A percentile compares a stretch with the other conserved stretches of the same genome.
phyloP scores from a whole-genome alignment of 2,113 vertebrate species.

The Otocyon megalotis region DNA sequence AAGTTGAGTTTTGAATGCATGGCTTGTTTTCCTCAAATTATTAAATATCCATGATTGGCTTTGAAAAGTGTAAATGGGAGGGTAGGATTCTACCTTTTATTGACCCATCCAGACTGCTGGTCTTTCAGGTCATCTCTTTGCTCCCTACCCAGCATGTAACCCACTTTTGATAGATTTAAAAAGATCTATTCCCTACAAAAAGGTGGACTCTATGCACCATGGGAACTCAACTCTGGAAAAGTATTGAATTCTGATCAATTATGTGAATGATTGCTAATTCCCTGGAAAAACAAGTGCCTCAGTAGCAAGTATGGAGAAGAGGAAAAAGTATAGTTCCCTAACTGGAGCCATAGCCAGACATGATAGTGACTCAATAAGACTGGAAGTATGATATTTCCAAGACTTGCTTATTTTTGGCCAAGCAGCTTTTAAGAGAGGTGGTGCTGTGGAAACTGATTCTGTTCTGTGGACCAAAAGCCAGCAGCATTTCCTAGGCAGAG shows the following conservation, averaged over 20 bases:
- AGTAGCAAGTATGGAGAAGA: background rate
- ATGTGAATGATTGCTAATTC: background rate
- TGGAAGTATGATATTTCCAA: background rate
- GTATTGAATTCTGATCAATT: constrained; percentile 27
- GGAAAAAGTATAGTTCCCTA: constrained; percentile 1
- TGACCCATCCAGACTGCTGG: background rate
- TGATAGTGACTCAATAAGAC: background rate
- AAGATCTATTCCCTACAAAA: background rate
- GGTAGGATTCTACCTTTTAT: background rate
- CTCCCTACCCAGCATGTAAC: background rate
- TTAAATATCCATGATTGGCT: background rate
- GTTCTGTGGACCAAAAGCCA: constrained; percentile 54
- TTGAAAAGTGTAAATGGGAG: background rate
- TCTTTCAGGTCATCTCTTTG: constrained; percentile 51
- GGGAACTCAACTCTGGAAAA: background rate
- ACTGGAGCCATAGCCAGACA: background rate
- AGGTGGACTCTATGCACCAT: background rate
- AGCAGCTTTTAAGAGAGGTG: background rate
- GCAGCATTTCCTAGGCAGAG: background rate
- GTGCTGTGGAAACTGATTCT: background rate
- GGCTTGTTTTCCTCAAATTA: background rate
- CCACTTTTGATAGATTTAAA: background rate
- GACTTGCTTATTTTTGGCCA: constrained; percentile 31
- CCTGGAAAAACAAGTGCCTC: background rate
- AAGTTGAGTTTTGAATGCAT: constrained; percentile 42